Conservation (phyloP, 2,113 vertebrate genomes). For the Pomatorhinus ruficollis region DNA sequence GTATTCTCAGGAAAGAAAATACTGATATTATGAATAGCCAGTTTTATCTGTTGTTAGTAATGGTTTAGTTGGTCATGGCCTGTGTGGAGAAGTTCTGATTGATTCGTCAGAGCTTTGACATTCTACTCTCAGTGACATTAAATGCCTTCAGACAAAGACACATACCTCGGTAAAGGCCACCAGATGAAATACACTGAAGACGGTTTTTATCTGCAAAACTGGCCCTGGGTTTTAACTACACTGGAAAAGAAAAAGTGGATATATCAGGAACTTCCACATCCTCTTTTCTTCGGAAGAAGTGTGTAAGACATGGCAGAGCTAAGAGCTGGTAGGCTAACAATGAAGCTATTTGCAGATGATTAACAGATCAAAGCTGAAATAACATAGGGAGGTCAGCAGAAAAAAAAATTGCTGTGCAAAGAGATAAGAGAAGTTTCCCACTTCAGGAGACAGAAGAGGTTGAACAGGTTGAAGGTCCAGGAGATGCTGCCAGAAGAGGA, state of each 20-base stretch:
- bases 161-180: not conserved
- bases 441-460: not conserved
- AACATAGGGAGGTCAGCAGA: not conserved
- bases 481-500: not conserved
- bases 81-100: not conserved
- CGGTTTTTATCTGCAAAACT: not conserved
- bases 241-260: not conserved
- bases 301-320: not conserved
- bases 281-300: not conserved
- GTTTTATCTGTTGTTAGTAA: not conserved
- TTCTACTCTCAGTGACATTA: not conserved
- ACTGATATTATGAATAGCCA: not conserved
- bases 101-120: not conserved
- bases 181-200: not conserved
- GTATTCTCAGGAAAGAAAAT: not conserved
- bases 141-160: not conserved
- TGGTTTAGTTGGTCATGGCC: rapidly evolving
- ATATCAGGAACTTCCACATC: not conserved
- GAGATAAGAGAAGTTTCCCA: not conserved
- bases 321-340: not conserved
- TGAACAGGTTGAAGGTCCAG: not conserved
- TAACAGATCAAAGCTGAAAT: not conserved
- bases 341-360: not conserved
- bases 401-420: not conserved
- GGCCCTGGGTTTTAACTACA: not conserved